A percentile compares a stretch with the other conserved stretches of the same genome.
phyloP scores from a whole-genome alignment of 2,797 vertebrate species.

The Helarctos malayanus region DNA sequence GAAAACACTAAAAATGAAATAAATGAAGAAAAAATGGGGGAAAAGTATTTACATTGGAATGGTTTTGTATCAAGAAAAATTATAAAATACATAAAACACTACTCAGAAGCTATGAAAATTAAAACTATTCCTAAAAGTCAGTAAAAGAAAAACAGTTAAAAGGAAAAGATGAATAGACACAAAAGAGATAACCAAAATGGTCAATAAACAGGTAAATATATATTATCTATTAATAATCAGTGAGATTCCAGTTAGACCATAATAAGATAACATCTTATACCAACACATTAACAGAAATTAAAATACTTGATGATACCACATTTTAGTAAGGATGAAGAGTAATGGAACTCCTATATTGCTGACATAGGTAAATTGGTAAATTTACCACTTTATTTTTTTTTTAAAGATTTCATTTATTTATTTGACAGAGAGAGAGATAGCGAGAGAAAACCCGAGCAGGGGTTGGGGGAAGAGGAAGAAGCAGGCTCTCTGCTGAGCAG shows the following conservation, averaged over 20 bases:
- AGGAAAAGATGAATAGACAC: neutral
- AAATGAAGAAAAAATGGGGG: neutral
- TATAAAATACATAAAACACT: neutral
- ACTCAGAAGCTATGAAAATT: neutral
- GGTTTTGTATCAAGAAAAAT: neutral
- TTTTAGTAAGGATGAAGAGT: neutral
- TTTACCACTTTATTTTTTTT: neutral
- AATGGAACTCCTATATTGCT: neutral
- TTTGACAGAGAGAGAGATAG: too few species aligned
- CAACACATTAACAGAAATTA: neutral
- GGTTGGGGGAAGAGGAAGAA: too few species aligned
- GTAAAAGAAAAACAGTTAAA: slow-evolving; percentile 5
- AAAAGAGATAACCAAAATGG: neutral
- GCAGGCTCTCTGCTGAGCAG: too few species aligned
- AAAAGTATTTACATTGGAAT: neutral
- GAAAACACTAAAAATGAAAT: slow-evolving; percentile 7
- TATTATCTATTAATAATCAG: neutral
- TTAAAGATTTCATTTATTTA: too few species aligned
- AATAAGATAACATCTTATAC: neutral
- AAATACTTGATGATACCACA: neutral
- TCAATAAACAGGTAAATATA: neutral
- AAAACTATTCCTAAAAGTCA: neutral
- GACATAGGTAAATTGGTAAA: neutral
- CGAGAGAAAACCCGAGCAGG: too few species aligned
- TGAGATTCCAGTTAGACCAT: neutral